A percentile compares a stretch with the other conserved stretches of the same genome.
phyloP scores from a whole-genome alignment of 2,888 invertebrate species.

The Mesorhabditis spiculigera region DNA sequence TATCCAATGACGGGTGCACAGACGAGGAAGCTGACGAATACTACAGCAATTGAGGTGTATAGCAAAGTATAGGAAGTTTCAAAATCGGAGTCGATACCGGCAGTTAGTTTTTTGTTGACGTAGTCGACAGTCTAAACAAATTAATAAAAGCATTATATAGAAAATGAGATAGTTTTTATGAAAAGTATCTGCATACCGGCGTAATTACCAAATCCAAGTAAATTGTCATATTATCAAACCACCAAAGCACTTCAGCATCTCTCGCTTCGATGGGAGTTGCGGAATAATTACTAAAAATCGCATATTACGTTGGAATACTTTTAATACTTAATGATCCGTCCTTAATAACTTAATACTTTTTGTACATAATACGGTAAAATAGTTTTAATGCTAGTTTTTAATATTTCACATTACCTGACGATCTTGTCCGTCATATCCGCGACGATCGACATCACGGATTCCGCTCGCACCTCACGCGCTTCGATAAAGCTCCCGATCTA shows the following conservation, averaged over 20 bases:
- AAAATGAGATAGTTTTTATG: no score
- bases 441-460: background rate
- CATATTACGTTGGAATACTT: no score
- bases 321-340: no score
- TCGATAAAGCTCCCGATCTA: background rate
- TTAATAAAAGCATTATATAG: no score
- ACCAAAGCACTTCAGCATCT: background rate
- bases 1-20: background rate
- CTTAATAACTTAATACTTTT: no score
- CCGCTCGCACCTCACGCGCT: background rate
- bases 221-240: background rate
- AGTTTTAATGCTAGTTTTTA: no score
- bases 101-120: background rate
- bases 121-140: background rate
- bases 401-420: background rate
- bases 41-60: background rate
- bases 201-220: background rate
- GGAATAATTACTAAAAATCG: no score
- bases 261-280: background rate
- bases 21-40: background rate
- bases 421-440: background rate
- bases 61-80: background rate
- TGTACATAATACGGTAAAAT: no score
- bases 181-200: no score
- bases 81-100: background rate